These are phyloP conservation scores for Halichoeres trimaculatus DNA, from an alignment of 2,113 vertebrate species.

Conservation along the genomic window DNA sequence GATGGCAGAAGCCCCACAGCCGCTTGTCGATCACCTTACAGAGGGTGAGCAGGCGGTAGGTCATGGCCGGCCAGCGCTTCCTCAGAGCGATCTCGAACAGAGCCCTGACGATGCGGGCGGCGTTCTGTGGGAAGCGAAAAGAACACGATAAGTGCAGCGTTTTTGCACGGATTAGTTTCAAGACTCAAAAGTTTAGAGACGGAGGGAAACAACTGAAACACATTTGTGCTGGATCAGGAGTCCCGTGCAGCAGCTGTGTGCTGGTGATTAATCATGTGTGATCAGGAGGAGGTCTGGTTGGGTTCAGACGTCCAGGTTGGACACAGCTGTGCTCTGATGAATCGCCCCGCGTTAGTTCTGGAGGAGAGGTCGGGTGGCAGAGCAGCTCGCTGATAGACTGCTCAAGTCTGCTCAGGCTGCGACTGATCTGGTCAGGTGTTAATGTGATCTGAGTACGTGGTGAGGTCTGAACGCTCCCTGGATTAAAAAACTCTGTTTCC, in stretches of 20 bases:
- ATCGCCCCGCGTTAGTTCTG: conserved; percentile 31
- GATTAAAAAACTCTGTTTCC: conserved; percentile 7
- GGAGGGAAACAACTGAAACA: conserved; percentile 2
- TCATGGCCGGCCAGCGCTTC: conserved; percentile 97
- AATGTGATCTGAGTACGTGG: conserved; percentile 45
- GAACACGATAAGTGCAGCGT: not conserved
- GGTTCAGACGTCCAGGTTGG: conserved; percentile 23
- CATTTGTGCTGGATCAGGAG: not conserved
- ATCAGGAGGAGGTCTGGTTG: conserved; percentile 23
- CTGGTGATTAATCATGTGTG: conserved; percentile 32
- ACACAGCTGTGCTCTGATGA: conserved; percentile 51
- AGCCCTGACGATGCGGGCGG: conserved; percentile 95
- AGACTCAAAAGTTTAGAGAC: not conserved
- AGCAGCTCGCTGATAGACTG: conserved; percentile 21
- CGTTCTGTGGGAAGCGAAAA: conserved; percentile 84
- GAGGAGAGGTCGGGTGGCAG: conserved; percentile 37
- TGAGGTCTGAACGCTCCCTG: not conserved
- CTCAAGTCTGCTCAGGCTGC: conserved; percentile 29
- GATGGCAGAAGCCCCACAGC: conserved; percentile 94
- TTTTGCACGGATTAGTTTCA: not conserved
- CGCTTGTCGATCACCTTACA: conserved; percentile 98
- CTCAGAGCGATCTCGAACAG: conserved; percentile 97
- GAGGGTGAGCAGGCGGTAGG: conserved; percentile 93
- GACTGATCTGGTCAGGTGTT: conserved; percentile 62
- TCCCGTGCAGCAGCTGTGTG: not conserved